Conservation (phyloP, 2,113 vertebrate genomes). For the Equus quagga region DNA sequence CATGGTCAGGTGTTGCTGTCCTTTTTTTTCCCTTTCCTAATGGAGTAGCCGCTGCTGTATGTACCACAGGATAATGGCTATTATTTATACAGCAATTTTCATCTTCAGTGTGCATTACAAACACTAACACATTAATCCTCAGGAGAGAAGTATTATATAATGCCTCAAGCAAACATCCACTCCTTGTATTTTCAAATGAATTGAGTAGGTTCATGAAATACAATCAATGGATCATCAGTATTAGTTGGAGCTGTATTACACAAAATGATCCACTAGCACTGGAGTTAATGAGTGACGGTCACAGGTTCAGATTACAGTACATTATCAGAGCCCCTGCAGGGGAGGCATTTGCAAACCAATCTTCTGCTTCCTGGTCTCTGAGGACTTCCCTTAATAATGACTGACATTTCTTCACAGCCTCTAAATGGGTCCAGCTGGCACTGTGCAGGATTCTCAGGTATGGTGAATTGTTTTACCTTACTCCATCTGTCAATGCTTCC, state of each 20-base stretch:
- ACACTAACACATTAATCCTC: conserved; percentile 69
- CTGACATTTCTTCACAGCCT: conserved; percentile 67
- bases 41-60: conserved; percentile 41
- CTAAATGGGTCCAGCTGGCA: conserved; percentile 69
- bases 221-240: conserved; percentile 73
- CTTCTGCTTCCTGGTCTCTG: conserved; percentile 58
- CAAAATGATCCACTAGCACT: conserved; percentile 55
- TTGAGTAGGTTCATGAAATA: conserved; percentile 66
- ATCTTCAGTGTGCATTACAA: conserved; percentile 71
- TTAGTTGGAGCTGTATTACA: conserved; percentile 48
- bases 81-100: conserved; percentile 77
- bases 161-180: conserved; percentile 56
- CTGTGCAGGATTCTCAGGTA: conserved; percentile 58
- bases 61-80: conserved; percentile 65
- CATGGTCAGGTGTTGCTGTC: not conserved
- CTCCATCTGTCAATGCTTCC: conserved; percentile 67
- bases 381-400: conserved; percentile 72
- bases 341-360: conserved; percentile 66
- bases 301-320: conserved; percentile 57
- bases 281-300: conserved; percentile 67
- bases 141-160: conserved; percentile 65
- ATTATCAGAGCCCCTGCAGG: conserved; percentile 49
- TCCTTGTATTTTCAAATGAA: conserved; percentile 71
- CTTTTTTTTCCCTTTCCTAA: not conserved
- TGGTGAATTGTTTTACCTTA: conserved; percentile 61